Evolutionary conservation across 2,888 invertebrate genomes (phyloP).

Genomic region (Bellardia bayeri): DNA sequence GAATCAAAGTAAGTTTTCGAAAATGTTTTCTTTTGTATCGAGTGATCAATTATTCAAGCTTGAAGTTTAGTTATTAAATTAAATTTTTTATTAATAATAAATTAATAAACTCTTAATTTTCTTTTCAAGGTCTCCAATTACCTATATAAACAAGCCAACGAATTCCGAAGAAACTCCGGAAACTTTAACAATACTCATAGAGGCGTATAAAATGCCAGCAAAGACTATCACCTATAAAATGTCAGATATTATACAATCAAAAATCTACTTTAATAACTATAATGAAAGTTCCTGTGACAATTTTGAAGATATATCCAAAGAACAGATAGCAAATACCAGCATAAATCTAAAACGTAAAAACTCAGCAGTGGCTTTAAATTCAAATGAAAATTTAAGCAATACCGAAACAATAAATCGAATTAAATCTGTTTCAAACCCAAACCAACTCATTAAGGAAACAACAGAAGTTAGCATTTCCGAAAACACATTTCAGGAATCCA

Average conservation of each 20-base stretch:
- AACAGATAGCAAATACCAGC: neutral
- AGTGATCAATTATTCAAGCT: no score
- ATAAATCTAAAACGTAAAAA: neutral
- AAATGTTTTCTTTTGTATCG: no score
- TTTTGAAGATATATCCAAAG: neutral
- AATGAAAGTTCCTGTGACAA: neutral
- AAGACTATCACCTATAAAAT: slow-evolving; percentile 39
- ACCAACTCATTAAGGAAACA: neutral
- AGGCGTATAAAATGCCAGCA: slow-evolving; percentile 27
- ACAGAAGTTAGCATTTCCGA: neutral
- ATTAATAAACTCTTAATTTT: neutral
- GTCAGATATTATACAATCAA: slow-evolving; percentile 13
- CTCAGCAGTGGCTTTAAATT: neutral
- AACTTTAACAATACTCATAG: slow-evolving; percentile 34
- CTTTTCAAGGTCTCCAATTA: slow-evolving; percentile 9
- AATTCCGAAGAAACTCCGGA: neutral
- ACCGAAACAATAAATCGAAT: neutral
- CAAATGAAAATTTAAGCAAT: neutral
- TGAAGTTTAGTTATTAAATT: no score
- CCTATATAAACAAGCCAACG: neutral
- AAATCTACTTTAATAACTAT: neutral
- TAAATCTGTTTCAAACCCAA: neutral
- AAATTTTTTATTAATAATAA: no score
- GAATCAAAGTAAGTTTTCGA: no score
- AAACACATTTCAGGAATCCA: no score